Evolutionary conservation across 2,797 vertebrate species (phyloP).

Genomic region (Pseudopleuronectes americanus): DNA sequence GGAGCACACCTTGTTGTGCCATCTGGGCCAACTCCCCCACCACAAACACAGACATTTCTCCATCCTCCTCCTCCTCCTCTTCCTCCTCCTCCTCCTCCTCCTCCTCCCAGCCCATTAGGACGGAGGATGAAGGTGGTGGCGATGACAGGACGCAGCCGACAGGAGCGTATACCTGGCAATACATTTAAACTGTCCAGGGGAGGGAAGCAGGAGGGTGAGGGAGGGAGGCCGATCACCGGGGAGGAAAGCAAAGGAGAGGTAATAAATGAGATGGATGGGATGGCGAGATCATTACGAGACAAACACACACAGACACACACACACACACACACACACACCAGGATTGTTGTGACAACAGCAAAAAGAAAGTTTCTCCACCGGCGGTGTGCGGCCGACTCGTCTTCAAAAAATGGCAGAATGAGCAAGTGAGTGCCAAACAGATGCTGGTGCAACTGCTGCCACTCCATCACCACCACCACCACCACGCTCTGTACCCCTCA

Average conservation of each 20-base stretch:
- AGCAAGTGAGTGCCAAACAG: conserved; percentile 78
- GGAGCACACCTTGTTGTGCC: conserved; percentile 82
- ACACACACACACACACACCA: conserved; percentile 22
- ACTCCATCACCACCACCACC: conserved; percentile 24
- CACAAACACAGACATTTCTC: conserved; percentile 44
- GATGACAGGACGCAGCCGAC: conserved; percentile 79
- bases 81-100: conserved; percentile 55
- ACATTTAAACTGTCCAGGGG: conserved; percentile 74
- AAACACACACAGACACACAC: too few relatives aligned
- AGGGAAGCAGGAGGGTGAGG: conserved; percentile 14
- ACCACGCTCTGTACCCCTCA: conserved; percentile 39
- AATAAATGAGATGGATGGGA: conserved; percentile 48
- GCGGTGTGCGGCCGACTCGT: conserved; percentile 46
- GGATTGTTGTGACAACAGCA: conserved; percentile 48
- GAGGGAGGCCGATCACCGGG: conserved; percentile 7
- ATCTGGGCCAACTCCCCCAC: conserved; percentile 78
- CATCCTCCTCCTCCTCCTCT: conserved; percentile 31
- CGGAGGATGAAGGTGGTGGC: conserved; percentile 81
- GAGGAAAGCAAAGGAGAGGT: conserved; percentile 35
- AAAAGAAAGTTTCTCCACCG: conserved; percentile 56
- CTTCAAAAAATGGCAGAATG: conserved; percentile 61
- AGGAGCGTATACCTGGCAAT: conserved; percentile 78
- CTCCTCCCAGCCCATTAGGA: conserved; percentile 79
- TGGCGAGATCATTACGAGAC: conserved; percentile 24
- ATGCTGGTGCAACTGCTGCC: conserved; percentile 82